phyloP scores from a whole-genome alignment of 2,113 vertebrate genomes.

The Pterocles orientalis region DNA sequence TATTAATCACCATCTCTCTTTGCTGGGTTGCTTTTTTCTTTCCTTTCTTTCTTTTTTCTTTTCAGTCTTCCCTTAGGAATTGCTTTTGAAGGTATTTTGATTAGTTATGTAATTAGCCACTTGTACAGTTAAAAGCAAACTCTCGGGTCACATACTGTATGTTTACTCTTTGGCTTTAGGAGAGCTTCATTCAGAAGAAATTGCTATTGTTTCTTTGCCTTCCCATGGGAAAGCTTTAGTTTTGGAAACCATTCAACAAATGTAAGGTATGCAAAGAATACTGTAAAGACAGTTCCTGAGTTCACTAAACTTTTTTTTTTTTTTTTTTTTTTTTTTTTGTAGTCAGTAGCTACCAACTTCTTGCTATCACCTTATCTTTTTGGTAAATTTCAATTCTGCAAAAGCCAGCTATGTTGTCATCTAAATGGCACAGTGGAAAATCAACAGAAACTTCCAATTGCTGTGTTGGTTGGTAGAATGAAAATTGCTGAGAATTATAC shows the following conservation, averaged over 20 bases:
- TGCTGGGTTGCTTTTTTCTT: not conserved
- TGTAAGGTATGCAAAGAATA: conserved; percentile 73
- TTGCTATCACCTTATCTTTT: not conserved
- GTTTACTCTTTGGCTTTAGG: conserved; percentile 79
- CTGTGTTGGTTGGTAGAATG: not conserved
- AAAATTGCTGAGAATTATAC: not conserved
- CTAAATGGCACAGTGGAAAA: not conserved
- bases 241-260: conserved; percentile 76
- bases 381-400: not conserved
- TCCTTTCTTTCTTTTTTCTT: fast-evolving
- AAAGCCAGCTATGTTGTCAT: not conserved
- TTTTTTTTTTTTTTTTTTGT: conserved; percentile 22
- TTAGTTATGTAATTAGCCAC: conserved; percentile 71
- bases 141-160: conserved; percentile 59
- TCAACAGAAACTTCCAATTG: not conserved
- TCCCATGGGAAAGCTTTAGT: conserved; percentile 83
- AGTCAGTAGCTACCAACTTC: not conserved
- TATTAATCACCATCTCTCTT: not conserved
- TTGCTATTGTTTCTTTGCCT: conserved; percentile 78
- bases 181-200: conserved; percentile 80
- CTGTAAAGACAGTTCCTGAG: conserved; percentile 43
- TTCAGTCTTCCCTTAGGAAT: not conserved
- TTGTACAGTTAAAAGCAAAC: conserved; percentile 47
- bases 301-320: conserved; percentile 39
- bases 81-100: conserved; percentile 67